These are phyloP conservation scores for Paguma larvata DNA, from an alignment of 2,797 vertebrate species.

Conservation along the genomic window DNA sequence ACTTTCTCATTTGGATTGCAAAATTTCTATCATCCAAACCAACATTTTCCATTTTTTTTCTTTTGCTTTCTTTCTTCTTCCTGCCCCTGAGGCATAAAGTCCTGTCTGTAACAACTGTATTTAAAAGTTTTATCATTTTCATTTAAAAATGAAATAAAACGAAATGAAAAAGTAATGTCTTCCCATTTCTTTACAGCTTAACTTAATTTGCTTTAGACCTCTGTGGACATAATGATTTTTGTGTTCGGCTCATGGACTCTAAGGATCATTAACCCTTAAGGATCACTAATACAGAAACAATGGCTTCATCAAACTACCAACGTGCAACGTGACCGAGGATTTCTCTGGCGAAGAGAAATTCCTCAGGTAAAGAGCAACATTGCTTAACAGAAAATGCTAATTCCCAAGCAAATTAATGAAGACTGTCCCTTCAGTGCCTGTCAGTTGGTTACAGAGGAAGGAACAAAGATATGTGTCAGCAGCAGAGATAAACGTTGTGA, in stretches of 20 bases:
- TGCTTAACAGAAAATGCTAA: background rate
- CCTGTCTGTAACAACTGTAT: background rate
- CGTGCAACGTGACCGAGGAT: background rate
- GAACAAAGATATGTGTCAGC: background rate
- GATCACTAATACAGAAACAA: background rate
- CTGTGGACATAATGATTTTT: background rate
- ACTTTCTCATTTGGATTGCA: background rate
- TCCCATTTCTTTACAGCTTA: background rate
- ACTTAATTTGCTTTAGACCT: background rate
- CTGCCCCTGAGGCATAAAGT: background rate
- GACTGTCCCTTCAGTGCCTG: background rate
- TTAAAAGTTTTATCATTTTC: background rate
- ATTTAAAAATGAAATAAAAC: conserved; percentile 34
- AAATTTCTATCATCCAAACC: background rate
- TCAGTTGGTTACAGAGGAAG: background rate
- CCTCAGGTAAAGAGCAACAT: background rate
- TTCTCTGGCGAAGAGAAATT: conserved; percentile 3
- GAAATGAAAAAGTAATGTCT: background rate
- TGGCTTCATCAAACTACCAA: background rate
- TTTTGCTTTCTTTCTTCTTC: background rate
- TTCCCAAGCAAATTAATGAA: background rate
- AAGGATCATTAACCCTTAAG: background rate
- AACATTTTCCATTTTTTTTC: background rate
- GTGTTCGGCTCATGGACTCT: background rate
- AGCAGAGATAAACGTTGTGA: background rate